Evolutionary conservation across 2,113 vertebrate genomes (phyloP), one percentile per base, ranked within the genome.

Genomic region (Suricata suricatta): DNA sequence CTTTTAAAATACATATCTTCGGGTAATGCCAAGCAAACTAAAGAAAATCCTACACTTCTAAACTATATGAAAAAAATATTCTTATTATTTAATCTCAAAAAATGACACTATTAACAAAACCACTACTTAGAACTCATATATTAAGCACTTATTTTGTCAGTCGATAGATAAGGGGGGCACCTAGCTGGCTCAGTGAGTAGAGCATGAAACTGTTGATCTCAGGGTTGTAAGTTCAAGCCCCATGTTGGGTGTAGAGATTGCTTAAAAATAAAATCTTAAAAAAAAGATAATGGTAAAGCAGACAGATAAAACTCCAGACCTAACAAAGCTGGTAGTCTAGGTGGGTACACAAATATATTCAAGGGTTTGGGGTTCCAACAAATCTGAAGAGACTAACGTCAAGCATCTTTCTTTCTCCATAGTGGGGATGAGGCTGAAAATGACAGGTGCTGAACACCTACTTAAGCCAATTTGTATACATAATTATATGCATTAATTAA

Each of bases 401-500:
- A 83, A 50, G 38, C 74, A 76, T 68, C 10, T 31, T 60, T 27
- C 6, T 90, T 83, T 66, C n/a, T 88, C 69, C 35, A 87, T 5
- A 57, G 12, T 25, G 13, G 33, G 25, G 27, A 94, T 15, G 6
- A 69, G 3, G 13, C 38, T 54, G 52, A 95, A 97, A 90, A 74
- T 89, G n/a, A 38, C 63, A 90, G 57, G 35, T n/a, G 19, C 52
- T 87, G 2, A 13, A 57, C 25, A 60, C 23, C n/a, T 21, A 64
- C 72, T 50, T 81, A 85, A 88, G 33, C 9, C n/a, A 60, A 91
- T 77, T 84, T 14, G 10, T 93, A 72, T 47, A 88, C 77, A 63
- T 47, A 93, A 69, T 77, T 77, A 47, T 64, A 64, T 33, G 5
- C 44, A 76, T 74, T 96, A 93, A 96, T 96, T 86, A 66, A 89